Conservation (phyloP, 1,140 invertebrate species). For the Drosophila albomicans region DNA sequence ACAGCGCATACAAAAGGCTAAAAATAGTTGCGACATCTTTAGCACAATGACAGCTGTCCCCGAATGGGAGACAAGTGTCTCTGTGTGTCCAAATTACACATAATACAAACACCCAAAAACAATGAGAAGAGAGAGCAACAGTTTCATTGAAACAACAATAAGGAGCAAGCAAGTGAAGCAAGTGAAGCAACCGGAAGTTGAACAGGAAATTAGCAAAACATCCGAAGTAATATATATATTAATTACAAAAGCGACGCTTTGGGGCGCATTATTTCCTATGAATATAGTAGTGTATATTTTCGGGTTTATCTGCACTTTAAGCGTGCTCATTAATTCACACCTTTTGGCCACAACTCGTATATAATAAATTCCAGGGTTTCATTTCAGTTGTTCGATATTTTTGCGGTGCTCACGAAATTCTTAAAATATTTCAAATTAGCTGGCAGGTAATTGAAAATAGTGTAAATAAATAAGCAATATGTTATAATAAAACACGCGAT, state of each 20-base stretch:
- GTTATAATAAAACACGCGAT: background rate
- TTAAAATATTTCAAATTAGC: background rate
- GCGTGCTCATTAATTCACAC: background rate
- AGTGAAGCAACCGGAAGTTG: slow-evolving; percentile 64
- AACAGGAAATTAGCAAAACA: slow-evolving; percentile 70
- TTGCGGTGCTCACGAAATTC: background rate
- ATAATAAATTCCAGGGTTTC: background rate
- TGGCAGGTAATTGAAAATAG: background rate
- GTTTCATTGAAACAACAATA: slow-evolving; percentile 52
- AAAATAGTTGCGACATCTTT: slow-evolving; percentile 33
- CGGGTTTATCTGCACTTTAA: background rate
- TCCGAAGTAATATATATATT: slow-evolving; percentile 47
- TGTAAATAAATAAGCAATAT: background rate
- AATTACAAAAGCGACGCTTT: slow-evolving; percentile 49
- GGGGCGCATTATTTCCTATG: background rate
- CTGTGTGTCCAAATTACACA: slow-evolving; percentile 51
- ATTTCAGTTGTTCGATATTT: background rate
- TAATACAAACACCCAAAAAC: slow-evolving; percentile 46
- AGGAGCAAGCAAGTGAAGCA: slow-evolving; percentile 46
- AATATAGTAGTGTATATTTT: background rate
- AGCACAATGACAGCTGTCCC: slow-evolving; percentile 48
- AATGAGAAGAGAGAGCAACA: slow-evolving; percentile 26
- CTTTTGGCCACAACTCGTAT: background rate
- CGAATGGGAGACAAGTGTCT: slow-evolving; percentile 61
- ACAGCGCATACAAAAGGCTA: slow-evolving; percentile 25